Percentiles rank a stretch among this genome's conserved stretches.
These are phyloP conservation scores for Isoperla grammatica DNA, from an alignment of 2,888 invertebrate genomes.

Conservation along the genomic window DNA sequence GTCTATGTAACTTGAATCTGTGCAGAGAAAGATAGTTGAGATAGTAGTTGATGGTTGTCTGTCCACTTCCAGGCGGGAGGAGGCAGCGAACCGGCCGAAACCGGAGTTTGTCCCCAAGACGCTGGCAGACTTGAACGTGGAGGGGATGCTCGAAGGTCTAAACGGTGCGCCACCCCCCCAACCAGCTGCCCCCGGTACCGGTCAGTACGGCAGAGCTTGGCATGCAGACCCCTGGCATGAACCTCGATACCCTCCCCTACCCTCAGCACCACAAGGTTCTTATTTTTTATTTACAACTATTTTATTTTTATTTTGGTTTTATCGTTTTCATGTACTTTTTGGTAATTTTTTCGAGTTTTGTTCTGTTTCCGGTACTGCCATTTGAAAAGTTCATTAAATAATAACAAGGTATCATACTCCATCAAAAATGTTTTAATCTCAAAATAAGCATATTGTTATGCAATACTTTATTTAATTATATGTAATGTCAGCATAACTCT, in stretches of 20 bases:
- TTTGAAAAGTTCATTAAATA: too few relatives aligned
- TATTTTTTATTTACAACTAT: neutral
- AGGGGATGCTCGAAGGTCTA: slow-evolving; percentile 57
- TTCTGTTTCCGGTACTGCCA: too few relatives aligned
- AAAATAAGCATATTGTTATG: too few relatives aligned
- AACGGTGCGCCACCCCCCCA: slow-evolving; percentile 57
- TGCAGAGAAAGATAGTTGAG: too few relatives aligned
- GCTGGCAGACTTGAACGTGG: slow-evolving; percentile 79
- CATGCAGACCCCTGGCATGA: slow-evolving; percentile 31
- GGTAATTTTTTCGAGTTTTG: too few relatives aligned
- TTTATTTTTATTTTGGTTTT: neutral
- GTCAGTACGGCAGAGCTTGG: slow-evolving; percentile 30
- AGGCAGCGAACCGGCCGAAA: slow-evolving; percentile 84
- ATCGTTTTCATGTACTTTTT: neutral
- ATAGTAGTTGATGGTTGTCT: too few relatives aligned
- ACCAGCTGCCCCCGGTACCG: slow-evolving; percentile 37
- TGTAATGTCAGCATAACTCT: too few relatives aligned
- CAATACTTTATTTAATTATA: too few relatives aligned
- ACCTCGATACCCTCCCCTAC: slow-evolving; percentile 15
- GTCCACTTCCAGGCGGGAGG: slow-evolving; percentile 68
- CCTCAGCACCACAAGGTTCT: neutral
- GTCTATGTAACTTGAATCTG: too few relatives aligned
- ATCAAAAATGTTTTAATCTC: too few relatives aligned
- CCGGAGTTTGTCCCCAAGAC: slow-evolving; percentile 89
- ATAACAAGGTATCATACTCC: too few relatives aligned